Evolutionary conservation across 1,140 invertebrate genomes (phyloP).

Genomic region (Melitaea cinxia): DNA sequence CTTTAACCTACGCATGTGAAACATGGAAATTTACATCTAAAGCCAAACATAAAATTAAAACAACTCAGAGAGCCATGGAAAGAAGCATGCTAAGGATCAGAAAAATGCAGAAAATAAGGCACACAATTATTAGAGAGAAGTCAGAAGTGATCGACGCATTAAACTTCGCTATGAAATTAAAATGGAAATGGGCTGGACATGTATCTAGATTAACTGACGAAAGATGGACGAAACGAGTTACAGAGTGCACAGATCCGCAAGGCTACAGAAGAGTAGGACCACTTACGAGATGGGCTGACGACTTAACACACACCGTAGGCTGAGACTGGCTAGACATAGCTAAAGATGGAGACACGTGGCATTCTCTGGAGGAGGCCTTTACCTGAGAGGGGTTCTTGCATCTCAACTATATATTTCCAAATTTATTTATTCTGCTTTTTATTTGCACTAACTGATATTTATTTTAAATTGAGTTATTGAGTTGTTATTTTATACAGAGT

Average conservation of each 20-base stretch:
- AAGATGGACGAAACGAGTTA: background rate
- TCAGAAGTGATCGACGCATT: background rate
- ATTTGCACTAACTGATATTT: too few species aligned
- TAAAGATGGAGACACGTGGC: too few species aligned
- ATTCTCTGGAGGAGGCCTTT: too few species aligned
- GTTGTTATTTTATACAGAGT: too few species aligned
- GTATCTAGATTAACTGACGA: constrained; percentile 11
- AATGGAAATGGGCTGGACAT: constrained; percentile 8
- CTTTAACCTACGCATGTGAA: background rate
- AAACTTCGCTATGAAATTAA: constrained; percentile 1
- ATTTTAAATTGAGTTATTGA: too few species aligned
- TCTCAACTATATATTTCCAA: too few species aligned
- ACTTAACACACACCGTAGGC: too few species aligned
- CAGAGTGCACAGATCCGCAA: constrained; percentile 8
- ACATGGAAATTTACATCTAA: background rate
- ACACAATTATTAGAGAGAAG: background rate
- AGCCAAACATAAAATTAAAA: background rate
- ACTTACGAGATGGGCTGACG: constrained; percentile 21
- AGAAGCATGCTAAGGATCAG: constrained; percentile 2
- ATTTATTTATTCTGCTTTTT: too few species aligned
- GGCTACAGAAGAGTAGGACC: too few species aligned
- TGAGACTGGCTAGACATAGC: too few species aligned
- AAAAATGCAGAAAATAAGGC: background rate
- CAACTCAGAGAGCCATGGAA: background rate
- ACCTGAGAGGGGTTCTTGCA: too few species aligned